Evolutionary conservation across 2,797 vertebrate genomes (phyloP), one percentile per base, ranked within the genome.

Genomic region (Trematomus bernacchii): DNA sequence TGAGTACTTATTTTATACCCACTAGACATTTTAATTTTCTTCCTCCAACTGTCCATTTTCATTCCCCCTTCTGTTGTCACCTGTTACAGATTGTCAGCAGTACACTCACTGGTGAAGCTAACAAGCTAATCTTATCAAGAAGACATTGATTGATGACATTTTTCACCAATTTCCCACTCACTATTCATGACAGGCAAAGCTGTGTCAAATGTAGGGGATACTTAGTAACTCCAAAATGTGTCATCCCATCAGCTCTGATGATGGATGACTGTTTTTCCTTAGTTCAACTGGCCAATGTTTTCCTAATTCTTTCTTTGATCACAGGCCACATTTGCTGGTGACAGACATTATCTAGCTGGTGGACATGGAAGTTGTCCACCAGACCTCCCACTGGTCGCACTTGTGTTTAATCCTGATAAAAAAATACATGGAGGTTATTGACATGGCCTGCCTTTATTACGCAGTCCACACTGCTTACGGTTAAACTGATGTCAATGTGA

Each of bases 81-180:
- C 64, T 66, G 59, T 77, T 79, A 53, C 62, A 52, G 3, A 42
- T 55, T n/a, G 65, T 72, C 61, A 55, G 63, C n/a, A 1, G 10
- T 8, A 18, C 44, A 48, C 68, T 53, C 60, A 27, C 46, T 37
- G 43, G 16, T 52, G 63, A 70, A 57, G 33, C 67, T 66, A 76
- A 73, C 68, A 64, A 66, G 57, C 33, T 15, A 65, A 3, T 67
- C 37, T 58, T 47, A 18, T 15, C 23, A 27, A 52, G 21, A 10
- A 50, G 54, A 72, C 73, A 48, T 27, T 76, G 71, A 88, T 71
- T 72, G 66, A 82, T 85, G 73, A 42, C 48, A 67, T 64, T 77
- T 27, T 69, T 74, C 19, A 52, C 46, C 62, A 70, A 58, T 79
- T 76, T 68, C 30, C 48, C 21, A 10, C 57, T 83, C 61, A 21